These are phyloP conservation scores for Sitta carolinensis DNA, from an alignment of 2,797 vertebrate genomes.

Conservation along the genomic window DNA sequence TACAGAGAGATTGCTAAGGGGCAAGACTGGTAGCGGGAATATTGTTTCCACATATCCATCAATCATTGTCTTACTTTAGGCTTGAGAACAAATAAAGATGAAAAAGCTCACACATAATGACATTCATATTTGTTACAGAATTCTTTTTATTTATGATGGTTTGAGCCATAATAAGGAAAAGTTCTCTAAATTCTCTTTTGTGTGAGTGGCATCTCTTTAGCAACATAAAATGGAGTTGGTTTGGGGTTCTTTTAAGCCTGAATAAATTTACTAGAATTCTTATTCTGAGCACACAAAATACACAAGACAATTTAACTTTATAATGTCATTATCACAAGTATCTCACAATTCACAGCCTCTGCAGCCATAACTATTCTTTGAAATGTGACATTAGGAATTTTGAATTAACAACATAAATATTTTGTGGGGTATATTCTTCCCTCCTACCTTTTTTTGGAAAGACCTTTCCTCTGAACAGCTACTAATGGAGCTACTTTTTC, in stretches of 20 bases:
- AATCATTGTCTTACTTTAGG: conserved; percentile 9
- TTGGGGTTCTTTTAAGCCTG: background rate
- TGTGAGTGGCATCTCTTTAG: background rate
- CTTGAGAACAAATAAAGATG: conserved; percentile 13
- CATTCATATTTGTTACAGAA: background rate
- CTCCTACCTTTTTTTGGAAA: background rate
- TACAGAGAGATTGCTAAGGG: conserved; percentile 9
- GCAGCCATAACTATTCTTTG: background rate
- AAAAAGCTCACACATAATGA: background rate
- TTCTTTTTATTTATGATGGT: background rate
- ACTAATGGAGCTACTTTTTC: background rate
- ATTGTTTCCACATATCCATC: conserved; percentile 5
- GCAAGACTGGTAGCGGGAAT: conserved; percentile 1
- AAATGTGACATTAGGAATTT: background rate
- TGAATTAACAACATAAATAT: background rate
- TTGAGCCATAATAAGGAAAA: background rate
- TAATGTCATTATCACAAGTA: background rate
- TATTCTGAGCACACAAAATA: background rate
- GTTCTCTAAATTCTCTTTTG: background rate
- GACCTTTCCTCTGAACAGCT: background rate
- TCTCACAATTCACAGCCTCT: background rate
- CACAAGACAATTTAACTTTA: background rate
- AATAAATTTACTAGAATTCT: background rate
- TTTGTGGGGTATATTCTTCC: background rate
- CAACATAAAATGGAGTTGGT: background rate